Percentiles rank a stretch among this genome's conserved stretches.
phyloP scores from a whole-genome alignment of 1,140 invertebrate species.

The Saccostrea glomerata region DNA sequence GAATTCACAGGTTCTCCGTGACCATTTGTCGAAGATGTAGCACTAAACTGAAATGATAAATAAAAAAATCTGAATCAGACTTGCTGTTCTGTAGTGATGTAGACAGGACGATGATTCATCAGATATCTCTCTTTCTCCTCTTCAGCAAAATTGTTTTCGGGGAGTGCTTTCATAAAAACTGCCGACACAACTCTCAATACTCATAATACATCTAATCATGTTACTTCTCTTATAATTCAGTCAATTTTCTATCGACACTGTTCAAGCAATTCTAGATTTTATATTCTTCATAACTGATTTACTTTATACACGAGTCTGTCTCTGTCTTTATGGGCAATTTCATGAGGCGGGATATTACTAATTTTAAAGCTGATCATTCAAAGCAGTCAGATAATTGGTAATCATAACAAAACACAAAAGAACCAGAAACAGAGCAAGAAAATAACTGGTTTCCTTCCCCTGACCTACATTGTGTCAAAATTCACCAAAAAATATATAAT shows the following conservation, averaged over 20 bases:
- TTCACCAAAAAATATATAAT: neutral
- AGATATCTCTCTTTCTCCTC: constrained; percentile 19
- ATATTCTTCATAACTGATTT: constrained; percentile 11
- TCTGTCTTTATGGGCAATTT: constrained; percentile 1
- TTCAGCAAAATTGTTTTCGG: constrained; percentile 10
- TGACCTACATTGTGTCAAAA: constrained; percentile 9
- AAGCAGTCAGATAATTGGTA: neutral
- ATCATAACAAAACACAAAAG: neutral
- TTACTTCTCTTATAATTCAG: neutral
- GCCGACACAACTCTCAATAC: neutral
- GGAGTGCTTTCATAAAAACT: constrained; percentile 13
- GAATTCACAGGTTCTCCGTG: constrained; percentile 22
- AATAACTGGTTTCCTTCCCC: neutral
- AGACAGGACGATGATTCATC: constrained; percentile 17
- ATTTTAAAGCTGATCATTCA: constrained; percentile 1
- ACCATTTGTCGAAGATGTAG: constrained; percentile 8
- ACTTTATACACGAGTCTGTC: neutral
- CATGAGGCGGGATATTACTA: neutral
- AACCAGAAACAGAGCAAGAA: neutral
- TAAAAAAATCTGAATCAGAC: neutral
- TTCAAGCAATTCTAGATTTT: neutral
- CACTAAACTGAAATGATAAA: constrained; percentile 30
- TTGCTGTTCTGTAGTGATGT: neutral
- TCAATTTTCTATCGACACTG: neutral
- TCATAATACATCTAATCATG: constrained; percentile 1